Conservation (phyloP, 2,888 invertebrate species). For the Drosophila prostipennis region DNA sequence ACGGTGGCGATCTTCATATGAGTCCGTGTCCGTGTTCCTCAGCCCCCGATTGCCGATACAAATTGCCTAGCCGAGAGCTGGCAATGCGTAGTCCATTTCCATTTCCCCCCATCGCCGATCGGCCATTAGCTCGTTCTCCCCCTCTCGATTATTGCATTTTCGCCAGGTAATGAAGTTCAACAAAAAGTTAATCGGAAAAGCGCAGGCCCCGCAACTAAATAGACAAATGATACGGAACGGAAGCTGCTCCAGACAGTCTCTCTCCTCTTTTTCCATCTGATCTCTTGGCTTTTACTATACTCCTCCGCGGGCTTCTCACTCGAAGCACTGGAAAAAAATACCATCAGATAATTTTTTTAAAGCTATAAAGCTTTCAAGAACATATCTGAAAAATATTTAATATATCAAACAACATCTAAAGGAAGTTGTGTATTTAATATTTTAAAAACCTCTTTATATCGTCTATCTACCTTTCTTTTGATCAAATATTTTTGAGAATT, state of each 20-base stretch:
- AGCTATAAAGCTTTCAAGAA: too few species aligned
- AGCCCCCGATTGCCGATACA: conserved; percentile 47
- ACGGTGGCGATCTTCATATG: conserved; percentile 47
- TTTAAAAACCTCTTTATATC: too few species aligned
- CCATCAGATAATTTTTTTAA: too few species aligned
- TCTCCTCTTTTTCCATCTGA: conserved; percentile 5
- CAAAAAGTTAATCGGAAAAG: conserved; percentile 81
- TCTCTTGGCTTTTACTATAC: conserved; percentile 14
- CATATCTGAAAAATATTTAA: neutral
- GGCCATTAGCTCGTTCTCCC: conserved; percentile 10
- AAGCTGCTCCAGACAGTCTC: conserved; percentile 67
- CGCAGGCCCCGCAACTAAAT: conserved; percentile 77
- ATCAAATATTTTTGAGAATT: neutral
- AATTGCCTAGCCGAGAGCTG: conserved; percentile 55
- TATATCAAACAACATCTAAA: neutral
- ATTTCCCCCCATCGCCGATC: conserved; percentile 1
- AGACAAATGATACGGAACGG: conserved; percentile 83
- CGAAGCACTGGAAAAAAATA: neutral
- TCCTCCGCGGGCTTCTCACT: conserved; percentile 16
- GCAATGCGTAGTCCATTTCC: conserved; percentile 11
- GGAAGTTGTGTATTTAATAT: neutral
- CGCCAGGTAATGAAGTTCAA: conserved; percentile 78
- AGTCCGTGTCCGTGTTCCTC: conserved; percentile 21
- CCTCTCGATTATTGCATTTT: conserved; percentile 69
- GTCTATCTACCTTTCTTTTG: too few species aligned